These are phyloP conservation scores for Notodonta ziczac DNA, from an alignment of 2,888 invertebrate species.

Conservation along the genomic window DNA sequence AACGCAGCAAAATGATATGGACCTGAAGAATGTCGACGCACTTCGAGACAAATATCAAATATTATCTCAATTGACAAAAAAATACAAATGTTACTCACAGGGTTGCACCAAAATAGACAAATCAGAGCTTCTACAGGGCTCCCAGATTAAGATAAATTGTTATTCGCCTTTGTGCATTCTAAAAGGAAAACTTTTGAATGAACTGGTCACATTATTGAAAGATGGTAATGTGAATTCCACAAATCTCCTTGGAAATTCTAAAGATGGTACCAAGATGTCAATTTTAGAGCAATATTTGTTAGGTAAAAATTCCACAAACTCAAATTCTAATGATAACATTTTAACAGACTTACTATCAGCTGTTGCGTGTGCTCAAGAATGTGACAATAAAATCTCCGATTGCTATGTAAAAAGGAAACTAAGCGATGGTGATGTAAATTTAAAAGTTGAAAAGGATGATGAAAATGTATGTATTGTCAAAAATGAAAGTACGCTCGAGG, in stretches of 20 bases:
- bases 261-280: conserved; percentile 85
- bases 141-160: conserved; percentile 85
- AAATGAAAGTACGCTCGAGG: conserved; percentile 82
- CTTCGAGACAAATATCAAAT: conserved; percentile 89
- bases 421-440: conserved; percentile 59
- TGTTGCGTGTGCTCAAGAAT: conserved; percentile 86
- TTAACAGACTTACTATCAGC: conserved; percentile 86
- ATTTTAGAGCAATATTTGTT: conserved; percentile 89
- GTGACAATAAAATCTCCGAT: conserved; percentile 81
- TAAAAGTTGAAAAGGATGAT: conserved; percentile 66
- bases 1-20: conserved; percentile 78
- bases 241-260: conserved; percentile 63
- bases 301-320: conserved; percentile 72
- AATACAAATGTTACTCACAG: conserved; percentile 89
- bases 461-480: conserved; percentile 59
- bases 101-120: conserved; percentile 86
- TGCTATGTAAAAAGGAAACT: conserved; percentile 76
- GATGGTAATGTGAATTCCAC: conserved; percentile 83
- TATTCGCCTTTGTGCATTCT: conserved; percentile 93
- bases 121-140: conserved; percentile 73
- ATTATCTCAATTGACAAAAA: conserved; percentile 88
- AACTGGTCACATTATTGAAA: conserved; percentile 86
- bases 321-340: conserved; percentile 81
- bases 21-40: conserved; percentile 87
- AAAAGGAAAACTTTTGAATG: conserved; percentile 88